phyloP scores from a whole-genome alignment of 92 coral and sea anemone species.

The Ricordea florida region DNA sequence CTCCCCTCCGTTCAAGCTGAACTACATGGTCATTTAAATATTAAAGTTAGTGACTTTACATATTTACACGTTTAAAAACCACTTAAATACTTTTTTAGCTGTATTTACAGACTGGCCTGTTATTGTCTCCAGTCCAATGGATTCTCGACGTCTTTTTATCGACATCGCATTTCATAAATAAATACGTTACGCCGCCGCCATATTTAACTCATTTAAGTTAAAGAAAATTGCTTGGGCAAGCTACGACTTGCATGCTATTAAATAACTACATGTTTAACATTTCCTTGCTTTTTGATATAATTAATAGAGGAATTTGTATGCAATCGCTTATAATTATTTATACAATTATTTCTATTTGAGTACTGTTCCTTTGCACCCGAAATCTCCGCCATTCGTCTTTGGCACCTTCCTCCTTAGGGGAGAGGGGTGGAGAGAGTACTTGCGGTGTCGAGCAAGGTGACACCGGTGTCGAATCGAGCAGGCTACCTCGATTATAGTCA shows the following conservation, averaged over 20 bases:
- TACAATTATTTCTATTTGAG: conserved; percentile 93
- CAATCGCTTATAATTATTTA: conserved; percentile 35
- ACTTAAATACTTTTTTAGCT: conserved; percentile 60
- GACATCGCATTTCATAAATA: conserved; percentile 23
- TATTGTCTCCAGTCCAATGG: conserved; percentile 7
- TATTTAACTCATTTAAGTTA: conserved; percentile 22
- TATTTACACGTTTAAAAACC: conserved; percentile 75
- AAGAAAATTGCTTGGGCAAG: conserved; percentile 43
- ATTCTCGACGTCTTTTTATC: neutral
- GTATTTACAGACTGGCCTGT: conserved; percentile 37
- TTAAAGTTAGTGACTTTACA: conserved; percentile 81
- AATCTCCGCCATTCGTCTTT: conserved; percentile 99
- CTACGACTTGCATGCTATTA: conserved; percentile 14
- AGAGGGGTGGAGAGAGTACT: conserved; percentile 90
- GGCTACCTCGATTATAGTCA: conserved; percentile 86
- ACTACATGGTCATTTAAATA: conserved; percentile 91
- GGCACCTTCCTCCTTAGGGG: conserved; percentile 97
- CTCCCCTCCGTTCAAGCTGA: conserved; percentile 48
- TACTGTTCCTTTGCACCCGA: conserved; percentile 85
- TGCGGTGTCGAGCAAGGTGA: conserved; percentile 84
- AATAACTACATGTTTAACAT: neutral
- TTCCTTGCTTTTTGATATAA: conserved; percentile 14
- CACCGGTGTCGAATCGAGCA: conserved; percentile 72
- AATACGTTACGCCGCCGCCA: conserved; percentile 35
- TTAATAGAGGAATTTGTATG: conserved; percentile 2